phyloP scores from a whole-genome alignment of 2,888 invertebrate genomes.

The Embidobia sp. region DNA sequence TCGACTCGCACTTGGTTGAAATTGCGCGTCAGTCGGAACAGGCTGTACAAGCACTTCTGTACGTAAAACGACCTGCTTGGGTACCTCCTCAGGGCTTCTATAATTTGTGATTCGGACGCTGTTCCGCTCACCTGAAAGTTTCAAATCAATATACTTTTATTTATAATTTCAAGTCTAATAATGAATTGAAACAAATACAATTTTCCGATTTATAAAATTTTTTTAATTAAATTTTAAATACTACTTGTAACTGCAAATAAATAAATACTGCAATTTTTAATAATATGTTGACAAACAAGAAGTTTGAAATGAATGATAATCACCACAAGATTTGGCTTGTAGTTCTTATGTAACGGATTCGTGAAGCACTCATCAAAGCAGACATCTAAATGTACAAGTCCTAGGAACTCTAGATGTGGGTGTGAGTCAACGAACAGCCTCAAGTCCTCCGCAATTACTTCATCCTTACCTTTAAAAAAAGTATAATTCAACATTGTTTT shows the following conservation, averaged over 20 bases:
- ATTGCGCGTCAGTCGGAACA: slow-evolving; percentile 83
- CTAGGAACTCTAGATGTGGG: slow-evolving; percentile 83
- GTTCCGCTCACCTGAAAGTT: slow-evolving; percentile 83
- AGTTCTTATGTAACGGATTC: slow-evolving; percentile 80
- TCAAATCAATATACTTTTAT: too few relatives aligned
- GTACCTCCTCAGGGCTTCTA: slow-evolving; percentile 84
- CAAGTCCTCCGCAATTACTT: slow-evolving; percentile 81
- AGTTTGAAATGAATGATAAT: slow-evolving; percentile 40
- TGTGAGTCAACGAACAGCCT: slow-evolving; percentile 82
- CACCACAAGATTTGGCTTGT: slow-evolving; percentile 81
- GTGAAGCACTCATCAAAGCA: slow-evolving; percentile 83
- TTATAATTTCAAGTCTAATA: too few relatives aligned
- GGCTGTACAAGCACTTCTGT: slow-evolving; percentile 86
- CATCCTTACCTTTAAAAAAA: slow-evolving; percentile 82
- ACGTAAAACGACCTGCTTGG: slow-evolving; percentile 84
- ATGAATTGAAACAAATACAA: too few relatives aligned
- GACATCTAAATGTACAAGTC: slow-evolving; percentile 83
- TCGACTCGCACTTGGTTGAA: slow-evolving; percentile 84
- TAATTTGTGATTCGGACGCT: slow-evolving; percentile 83
- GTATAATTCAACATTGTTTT: neutral
- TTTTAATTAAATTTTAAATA: too few relatives aligned
- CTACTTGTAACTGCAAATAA: too few relatives aligned
- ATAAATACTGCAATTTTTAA: too few relatives aligned
- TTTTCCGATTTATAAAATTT: too few relatives aligned
- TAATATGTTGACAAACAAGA: too few relatives aligned